Evolutionary conservation across 2,113 vertebrate species (phyloP).

Genomic region (Dendropsophus ebraccatus): DNA sequence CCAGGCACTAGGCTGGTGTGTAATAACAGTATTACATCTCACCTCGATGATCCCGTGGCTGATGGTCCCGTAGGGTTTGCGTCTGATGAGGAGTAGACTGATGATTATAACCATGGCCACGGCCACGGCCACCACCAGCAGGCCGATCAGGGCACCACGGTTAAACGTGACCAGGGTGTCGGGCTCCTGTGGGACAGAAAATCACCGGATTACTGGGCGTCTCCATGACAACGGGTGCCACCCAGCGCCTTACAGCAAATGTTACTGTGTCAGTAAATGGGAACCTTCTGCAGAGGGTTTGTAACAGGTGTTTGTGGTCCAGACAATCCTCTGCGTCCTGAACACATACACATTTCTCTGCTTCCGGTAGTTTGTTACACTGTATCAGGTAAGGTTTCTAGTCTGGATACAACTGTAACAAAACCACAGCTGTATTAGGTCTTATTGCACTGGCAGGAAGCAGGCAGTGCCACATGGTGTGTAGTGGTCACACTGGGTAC

Average conservation of each 20-base stretch:
- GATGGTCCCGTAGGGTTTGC: constrained; percentile 85
- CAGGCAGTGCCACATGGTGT: no score
- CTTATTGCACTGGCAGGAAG: no score
- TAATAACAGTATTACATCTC: constrained; percentile 23
- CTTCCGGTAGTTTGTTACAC: neutral
- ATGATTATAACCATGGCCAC: constrained; percentile 87
- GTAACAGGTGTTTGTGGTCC: neutral
- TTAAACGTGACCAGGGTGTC: constrained; percentile 84
- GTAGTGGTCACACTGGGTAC: no score
- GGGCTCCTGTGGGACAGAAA: constrained; percentile 71
- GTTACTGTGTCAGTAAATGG: no score
- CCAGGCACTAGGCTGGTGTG: no score
- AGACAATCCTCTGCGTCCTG: neutral
- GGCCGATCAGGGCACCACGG: constrained; percentile 84
- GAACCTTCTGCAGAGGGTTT: neutral
- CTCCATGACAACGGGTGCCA: neutral
- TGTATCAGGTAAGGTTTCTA: neutral
- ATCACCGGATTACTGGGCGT: neutral
- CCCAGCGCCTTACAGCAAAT: no score
- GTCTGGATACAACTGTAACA: neutral
- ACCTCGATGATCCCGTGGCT: constrained; percentile 87
- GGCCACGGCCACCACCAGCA: constrained; percentile 85
- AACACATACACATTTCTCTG: neutral
- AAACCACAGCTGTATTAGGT: no score
- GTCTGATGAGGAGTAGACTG: constrained; percentile 82